Evolutionary conservation across 1,140 invertebrate species (phyloP).

Genomic region (Monomorium pharaonis): DNA sequence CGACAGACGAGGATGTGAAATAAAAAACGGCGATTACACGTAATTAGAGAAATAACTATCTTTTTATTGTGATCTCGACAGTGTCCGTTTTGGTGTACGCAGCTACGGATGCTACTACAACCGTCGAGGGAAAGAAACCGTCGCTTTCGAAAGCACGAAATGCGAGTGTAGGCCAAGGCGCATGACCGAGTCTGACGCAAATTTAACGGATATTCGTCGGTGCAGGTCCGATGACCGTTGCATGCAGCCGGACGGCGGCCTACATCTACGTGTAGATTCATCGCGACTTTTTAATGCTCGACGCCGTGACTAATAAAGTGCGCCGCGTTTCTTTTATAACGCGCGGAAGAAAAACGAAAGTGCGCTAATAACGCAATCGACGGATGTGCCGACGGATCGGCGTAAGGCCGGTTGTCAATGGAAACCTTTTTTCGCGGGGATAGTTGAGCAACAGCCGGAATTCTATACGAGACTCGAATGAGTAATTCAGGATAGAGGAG

Average conservation of each 20-base stretch:
- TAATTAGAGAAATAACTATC: constrained; percentile 15
- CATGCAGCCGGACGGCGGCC: neutral
- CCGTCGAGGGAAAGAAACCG: constrained; percentile 21
- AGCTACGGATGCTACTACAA: neutral
- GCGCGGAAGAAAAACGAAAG: constrained; percentile 57
- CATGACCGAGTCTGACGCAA: constrained; percentile 36
- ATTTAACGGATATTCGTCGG: constrained; percentile 53
- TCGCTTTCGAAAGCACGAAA: constrained; percentile 50
- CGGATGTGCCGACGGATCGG: neutral
- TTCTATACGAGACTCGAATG: neutral
- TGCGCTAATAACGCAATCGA: constrained; percentile 48
- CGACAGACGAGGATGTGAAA: neutral
- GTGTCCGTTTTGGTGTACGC: constrained; percentile 10
- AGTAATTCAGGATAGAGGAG: neutral
- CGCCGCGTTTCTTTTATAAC: constrained; percentile 42
- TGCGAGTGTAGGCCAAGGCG: constrained; percentile 50
- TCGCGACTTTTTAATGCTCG: constrained; percentile 43
- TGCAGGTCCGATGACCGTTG: constrained; percentile 47
- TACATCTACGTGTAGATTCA: constrained; percentile 29
- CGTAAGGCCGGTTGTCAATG: constrained; percentile 23
- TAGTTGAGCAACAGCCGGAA: neutral
- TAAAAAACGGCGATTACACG: neutral
- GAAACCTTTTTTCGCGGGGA: neutral
- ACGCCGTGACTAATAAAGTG: constrained; percentile 43
- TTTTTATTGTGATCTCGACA: neutral